Percentiles rank a stretch among this genome's conserved stretches.
Evolutionary conservation across 2,797 vertebrate genomes (phyloP).

Genomic region (Argyrosomus regius): DNA sequence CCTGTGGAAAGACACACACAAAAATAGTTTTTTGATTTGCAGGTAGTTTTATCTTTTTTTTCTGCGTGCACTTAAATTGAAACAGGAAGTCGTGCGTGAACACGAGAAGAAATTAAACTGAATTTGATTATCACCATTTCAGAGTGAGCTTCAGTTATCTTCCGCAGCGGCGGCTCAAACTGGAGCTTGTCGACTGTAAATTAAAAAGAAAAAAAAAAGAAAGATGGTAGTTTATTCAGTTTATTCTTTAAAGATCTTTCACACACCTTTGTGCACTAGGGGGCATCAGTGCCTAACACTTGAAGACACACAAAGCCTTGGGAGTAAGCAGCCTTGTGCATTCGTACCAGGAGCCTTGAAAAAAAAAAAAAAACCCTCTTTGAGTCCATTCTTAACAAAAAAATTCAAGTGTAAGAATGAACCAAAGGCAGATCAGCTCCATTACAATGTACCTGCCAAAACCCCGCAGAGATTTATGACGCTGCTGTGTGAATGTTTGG

Average conservation of each 20-base stretch:
- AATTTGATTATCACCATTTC: conserved; percentile 89
- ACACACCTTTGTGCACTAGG: conserved; percentile 72
- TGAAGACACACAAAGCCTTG: conserved; percentile 23
- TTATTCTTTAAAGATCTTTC: neutral
- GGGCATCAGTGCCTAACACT: conserved; percentile 65
- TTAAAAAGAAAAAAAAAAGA: conserved; percentile 52
- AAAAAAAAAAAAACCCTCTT: neutral
- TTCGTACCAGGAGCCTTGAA: conserved; percentile 22
- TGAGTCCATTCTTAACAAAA: conserved; percentile 10
- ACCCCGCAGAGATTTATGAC: conserved; percentile 39
- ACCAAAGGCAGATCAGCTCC: conserved; percentile 28
- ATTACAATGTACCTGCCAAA: conserved; percentile 31
- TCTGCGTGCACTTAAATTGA: neutral
- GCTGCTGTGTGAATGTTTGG: conserved; percentile 42
- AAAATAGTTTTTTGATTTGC: conserved; percentile 33
- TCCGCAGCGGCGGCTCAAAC: conserved; percentile 93
- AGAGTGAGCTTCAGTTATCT: conserved; percentile 96
- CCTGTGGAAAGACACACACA: conserved; percentile 83
- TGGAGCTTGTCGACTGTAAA: conserved; percentile 94
- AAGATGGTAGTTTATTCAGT: neutral
- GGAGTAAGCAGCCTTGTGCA: neutral
- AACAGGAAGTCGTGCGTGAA: neutral
- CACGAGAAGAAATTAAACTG: neutral
- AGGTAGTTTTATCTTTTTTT: neutral
- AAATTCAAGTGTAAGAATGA: conserved; percentile 25